Conservation (phyloP, 2,113 vertebrate species). For the Geothlypis trichas region DNA sequence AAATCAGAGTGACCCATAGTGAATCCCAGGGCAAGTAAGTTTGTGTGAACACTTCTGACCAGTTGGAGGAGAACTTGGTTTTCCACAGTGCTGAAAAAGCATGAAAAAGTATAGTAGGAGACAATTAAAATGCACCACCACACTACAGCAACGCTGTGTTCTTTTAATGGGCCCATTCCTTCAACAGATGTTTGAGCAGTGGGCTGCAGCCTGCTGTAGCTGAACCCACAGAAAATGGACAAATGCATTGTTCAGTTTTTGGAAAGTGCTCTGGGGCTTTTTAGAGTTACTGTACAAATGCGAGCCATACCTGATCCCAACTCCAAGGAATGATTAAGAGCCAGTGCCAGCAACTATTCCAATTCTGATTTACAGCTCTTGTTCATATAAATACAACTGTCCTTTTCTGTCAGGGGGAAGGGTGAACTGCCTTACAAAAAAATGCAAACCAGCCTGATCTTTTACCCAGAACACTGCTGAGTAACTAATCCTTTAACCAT, state of each 20-base stretch:
- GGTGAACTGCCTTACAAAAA: slow-evolving; percentile 15
- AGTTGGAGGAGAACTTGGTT: not conserved
- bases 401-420: slow-evolving; percentile 22
- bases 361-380: slow-evolving; percentile 31
- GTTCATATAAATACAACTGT: slow-evolving; percentile 41
- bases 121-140: slow-evolving; percentile 52
- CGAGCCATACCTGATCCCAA: slow-evolving; percentile 2
- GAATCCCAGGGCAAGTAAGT: not conserved
- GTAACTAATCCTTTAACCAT: slow-evolving; percentile 33
- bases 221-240: slow-evolving; percentile 5
- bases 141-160: not conserved
- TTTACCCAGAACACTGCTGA: slow-evolving; percentile 24
- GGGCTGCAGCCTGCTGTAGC: slow-evolving; percentile 11
- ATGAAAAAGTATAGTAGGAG: not conserved
- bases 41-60: not conserved
- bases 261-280: slow-evolving; percentile 16
- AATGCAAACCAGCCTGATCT: slow-evolving; percentile 38
- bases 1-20: not conserved
- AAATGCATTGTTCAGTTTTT: slow-evolving; percentile 1
- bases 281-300: not conserved
- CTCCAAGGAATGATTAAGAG: slow-evolving; percentile 36
- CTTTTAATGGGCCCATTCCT: slow-evolving; percentile 45
- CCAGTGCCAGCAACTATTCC: slow-evolving; percentile 11
- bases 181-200: slow-evolving; percentile 49
- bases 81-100: not conserved